Conservation (phyloP, 2,113 vertebrate genomes). For the Archocentrus centrarchus region DNA sequence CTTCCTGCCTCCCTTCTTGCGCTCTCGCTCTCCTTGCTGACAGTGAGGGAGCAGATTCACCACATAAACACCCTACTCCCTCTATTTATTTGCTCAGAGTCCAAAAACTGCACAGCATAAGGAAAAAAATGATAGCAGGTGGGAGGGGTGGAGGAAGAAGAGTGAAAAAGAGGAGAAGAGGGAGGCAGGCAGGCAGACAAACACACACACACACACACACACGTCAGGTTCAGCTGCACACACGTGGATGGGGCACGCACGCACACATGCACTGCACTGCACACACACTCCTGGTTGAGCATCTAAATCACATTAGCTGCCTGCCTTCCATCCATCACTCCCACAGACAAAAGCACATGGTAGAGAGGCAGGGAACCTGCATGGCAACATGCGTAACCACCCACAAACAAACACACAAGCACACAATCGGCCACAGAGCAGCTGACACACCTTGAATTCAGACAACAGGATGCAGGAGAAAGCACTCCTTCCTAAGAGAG, state of each 20-base stretch:
- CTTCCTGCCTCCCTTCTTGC: slow-evolving; percentile 20
- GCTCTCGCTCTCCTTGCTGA: slow-evolving; percentile 42
- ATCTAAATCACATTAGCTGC: slow-evolving; percentile 83
- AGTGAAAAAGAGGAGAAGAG: slow-evolving; percentile 1
- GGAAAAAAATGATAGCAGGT: slow-evolving; percentile 47
- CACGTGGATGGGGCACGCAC: slow-evolving; percentile 34
- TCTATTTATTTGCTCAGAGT: slow-evolving; percentile 72
- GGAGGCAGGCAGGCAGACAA: slow-evolving; percentile 21
- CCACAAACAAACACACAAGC: slow-evolving; percentile 63
- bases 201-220: slow-evolving; percentile 32
- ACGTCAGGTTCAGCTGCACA: slow-evolving; percentile 63
- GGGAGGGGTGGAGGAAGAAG: slow-evolving; percentile 19
- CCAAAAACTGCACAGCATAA: slow-evolving; percentile 73
- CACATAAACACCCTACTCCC: slow-evolving; percentile 59
- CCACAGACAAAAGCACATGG: slow-evolving; percentile 79
- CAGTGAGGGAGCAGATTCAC: slow-evolving; percentile 58
- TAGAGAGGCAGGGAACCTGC: slow-evolving; percentile 71
- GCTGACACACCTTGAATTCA: slow-evolving; percentile 63
- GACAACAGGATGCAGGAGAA: slow-evolving; percentile 29
- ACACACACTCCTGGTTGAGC: slow-evolving; percentile 69
- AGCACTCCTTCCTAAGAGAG: background rate
- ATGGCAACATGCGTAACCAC: slow-evolving; percentile 74
- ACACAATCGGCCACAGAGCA: slow-evolving; percentile 34
- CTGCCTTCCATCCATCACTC: slow-evolving; percentile 82
- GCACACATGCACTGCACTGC: slow-evolving; percentile 10